Evolutionary conservation across 2,113 vertebrate genomes (phyloP).

Genomic region (Plestiodon gilberti): DNA sequence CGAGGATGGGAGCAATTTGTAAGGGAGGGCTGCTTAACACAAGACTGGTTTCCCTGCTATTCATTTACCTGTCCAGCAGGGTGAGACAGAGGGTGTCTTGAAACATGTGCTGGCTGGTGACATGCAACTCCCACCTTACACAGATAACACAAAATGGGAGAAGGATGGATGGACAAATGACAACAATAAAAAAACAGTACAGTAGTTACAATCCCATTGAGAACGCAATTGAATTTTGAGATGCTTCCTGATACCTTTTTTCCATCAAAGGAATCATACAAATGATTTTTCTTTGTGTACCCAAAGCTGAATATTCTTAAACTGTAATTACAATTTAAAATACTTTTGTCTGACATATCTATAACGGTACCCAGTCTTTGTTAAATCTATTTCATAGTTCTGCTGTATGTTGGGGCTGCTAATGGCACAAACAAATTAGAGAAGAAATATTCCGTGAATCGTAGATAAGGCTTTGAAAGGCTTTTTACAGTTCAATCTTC

Average conservation of each 20-base stretch:
- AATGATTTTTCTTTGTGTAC: conserved; percentile 44
- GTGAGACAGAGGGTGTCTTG: neutral
- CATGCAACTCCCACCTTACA: neutral
- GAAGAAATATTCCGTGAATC: neutral
- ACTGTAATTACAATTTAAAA: conserved; percentile 41
- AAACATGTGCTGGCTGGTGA: neutral
- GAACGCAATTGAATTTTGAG: neutral
- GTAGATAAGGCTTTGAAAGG: neutral
- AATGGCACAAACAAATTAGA: neutral
- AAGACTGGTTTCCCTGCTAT: neutral
- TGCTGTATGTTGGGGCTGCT: neutral
- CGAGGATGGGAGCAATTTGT: neutral
- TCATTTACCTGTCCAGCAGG: no score
- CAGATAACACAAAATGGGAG: neutral
- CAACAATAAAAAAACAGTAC: neutral
- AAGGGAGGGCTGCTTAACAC: neutral
- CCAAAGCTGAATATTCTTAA: conserved; percentile 29
- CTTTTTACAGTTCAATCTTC: neutral
- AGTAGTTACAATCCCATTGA: neutral
- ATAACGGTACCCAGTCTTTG: conserved; percentile 23
- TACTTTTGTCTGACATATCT: neutral
- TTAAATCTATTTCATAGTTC: conserved; percentile 13
- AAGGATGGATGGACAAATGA: neutral
- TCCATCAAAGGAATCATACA: conserved; percentile 18
- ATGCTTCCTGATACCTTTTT: conserved; percentile 35